Evolutionary conservation across 2,888 invertebrate species (phyloP), one percentile per base, ranked within the genome.

Genomic region (Heliothis peltigera): DNA sequence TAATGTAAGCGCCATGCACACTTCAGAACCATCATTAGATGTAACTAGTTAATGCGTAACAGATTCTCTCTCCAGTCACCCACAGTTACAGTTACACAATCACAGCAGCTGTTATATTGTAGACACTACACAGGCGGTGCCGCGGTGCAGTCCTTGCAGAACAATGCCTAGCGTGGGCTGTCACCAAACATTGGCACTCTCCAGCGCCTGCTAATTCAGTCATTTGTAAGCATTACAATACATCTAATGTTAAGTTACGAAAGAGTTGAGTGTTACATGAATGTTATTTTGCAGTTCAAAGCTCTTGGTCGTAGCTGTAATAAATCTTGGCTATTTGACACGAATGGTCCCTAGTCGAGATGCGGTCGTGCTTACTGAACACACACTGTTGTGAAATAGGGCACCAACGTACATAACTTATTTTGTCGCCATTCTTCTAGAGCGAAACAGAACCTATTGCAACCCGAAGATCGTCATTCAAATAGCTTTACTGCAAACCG

Each of bases 121-220:
- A 21, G 79, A 63, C 77, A 79, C 70, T 52, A 63, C 70, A 64
- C 70, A 49, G 70, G 69, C 65, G 61, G 64, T 44, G 54, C 48
- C 25, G 54, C 48, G 59, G 73, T 76, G 75, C 64, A 75, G 79
- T 77, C 75, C 64, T 80, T 67, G 74, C 63, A 67, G 65, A 79
- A 80, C 83, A 79, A 79, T 77, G 75, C 59, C 57, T 18, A 17
- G 57, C 63, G 84, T 82, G 74, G 83, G 82, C 74, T 76, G 58
- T 66, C 56, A 56, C 52, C 61, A 57, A 69, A 70, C 55, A 64
- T 49, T n/a, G 17, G 15, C 4, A 32, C 17, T 48, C 25, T 28
- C n/a, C n/a, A 15, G 6, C 35, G 15, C 39, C 15, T 47, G 51
- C 8, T 49, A 39, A 69, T 52, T 19, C 3, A n/a, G 58, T 46